Evolutionary conservation across 1,140 invertebrate species (phyloP), one percentile per base, ranked within the genome.

Genomic region (Cydia fagiglandana): DNA sequence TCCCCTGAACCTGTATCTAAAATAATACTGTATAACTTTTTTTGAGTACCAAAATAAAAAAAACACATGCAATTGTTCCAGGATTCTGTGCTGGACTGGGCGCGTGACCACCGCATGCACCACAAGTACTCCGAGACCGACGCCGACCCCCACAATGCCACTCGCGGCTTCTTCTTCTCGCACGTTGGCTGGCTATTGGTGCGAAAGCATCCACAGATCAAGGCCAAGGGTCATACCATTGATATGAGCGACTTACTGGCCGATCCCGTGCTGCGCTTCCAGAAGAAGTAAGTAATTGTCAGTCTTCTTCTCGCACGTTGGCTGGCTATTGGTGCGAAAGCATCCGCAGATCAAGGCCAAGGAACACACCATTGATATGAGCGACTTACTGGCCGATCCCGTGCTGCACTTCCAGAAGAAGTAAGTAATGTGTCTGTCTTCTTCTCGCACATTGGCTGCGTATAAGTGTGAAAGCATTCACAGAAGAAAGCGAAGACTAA

Each of bases 151-250:
- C 96, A 97, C 84, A 96, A 97, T 83, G 95, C 96, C 0, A 95
- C 94, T 20, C 94, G 96, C n/a, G 97, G 97, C 3, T 97, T 97
- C 86, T 97, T 97, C 92, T 98, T 97, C 87, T 94, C 96, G 0
- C 97, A 98, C 81, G 93, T 97, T 50, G 97, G 97, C 9, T 98
- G 97, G 97, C 88, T 98, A 73, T 91, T 97, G 82, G 94, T 96
- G 76, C 94, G 94, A 76, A 97, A 97, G 84, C 96, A 97, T 84
- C 96, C 96, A 0, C 95, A 96, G 61, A 96, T 97, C 53, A 96
- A 94, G 75, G 93, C 89, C 5, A 96, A 96, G 85, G 96, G 96
- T 20, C 93, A 93, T 78, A 91, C 89, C 28, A 90, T 98, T 7
- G 96, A 97, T 84, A 91, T 97, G 85, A 95, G 93, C 64, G 97